These are phyloP conservation scores for Hydrozoanthus tunicans DNA, from an alignment of 64 coral and sea anemone species.

Conservation along the genomic window DNA sequence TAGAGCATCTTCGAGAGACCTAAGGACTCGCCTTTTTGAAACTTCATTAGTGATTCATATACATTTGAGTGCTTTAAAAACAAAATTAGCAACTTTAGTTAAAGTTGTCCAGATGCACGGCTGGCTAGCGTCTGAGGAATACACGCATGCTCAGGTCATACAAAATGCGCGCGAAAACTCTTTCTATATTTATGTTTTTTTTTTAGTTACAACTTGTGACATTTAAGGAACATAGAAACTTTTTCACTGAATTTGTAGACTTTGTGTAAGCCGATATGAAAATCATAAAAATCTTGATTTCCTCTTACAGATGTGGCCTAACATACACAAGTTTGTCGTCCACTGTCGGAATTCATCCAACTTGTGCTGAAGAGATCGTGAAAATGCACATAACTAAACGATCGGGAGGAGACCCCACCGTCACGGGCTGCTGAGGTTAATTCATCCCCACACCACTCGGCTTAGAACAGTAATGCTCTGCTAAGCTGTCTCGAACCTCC, in stretches of 20 bases:
- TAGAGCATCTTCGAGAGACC: not conserved
- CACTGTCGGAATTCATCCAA: slow-evolving; percentile 94
- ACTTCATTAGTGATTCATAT: not conserved
- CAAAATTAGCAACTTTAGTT: too few species aligned
- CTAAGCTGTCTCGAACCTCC: too few species aligned
- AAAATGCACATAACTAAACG: slow-evolving; percentile 96
- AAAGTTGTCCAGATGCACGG: too few species aligned
- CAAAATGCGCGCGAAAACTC: too few species aligned
- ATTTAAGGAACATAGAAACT: too few species aligned
- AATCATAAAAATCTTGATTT: not conserved
- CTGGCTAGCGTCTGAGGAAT: too few species aligned
- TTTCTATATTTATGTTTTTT: too few species aligned
- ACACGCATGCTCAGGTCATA: too few species aligned
- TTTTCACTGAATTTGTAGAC: too few species aligned
- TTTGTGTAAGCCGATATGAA: too few species aligned
- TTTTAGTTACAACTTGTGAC: too few species aligned
- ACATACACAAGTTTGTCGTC: slow-evolving; percentile 54
- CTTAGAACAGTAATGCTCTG: not conserved
- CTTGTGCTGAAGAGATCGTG: slow-evolving; percentile 91
- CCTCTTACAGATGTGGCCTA: slow-evolving; percentile 69
- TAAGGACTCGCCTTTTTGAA: not conserved
- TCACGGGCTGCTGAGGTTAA: slow-evolving; percentile 99
- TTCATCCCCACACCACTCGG: slow-evolving; percentile 59
- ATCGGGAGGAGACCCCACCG: slow-evolving; percentile 87
- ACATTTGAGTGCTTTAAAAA: not conserved